phyloP scores from a whole-genome alignment of 1,140 invertebrate species.

The Danaus melanippus region DNA sequence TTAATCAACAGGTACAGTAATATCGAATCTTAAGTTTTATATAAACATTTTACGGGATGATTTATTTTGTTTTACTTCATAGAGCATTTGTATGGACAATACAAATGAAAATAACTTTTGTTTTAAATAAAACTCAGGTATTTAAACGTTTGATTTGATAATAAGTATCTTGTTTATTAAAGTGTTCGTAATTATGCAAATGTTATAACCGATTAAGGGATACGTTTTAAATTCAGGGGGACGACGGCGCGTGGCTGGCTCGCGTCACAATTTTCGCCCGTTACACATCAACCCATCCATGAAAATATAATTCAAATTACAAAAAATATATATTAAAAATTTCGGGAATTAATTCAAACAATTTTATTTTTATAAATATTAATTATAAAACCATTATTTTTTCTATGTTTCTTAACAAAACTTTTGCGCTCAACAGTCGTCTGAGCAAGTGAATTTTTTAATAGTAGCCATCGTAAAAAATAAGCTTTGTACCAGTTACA shows the following conservation, averaged over 20 bases:
- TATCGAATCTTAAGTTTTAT: slow-evolving; percentile 34
- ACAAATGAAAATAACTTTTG: not conserved
- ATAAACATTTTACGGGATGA: slow-evolving; percentile 41
- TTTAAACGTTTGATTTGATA: too few relatives aligned
- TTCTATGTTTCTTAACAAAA: too few relatives aligned
- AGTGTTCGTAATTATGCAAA: not conserved
- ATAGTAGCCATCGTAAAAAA: slow-evolving; percentile 36
- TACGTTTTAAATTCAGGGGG: slow-evolving; percentile 10
- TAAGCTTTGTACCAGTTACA: slow-evolving; percentile 36
- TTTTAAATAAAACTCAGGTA: not conserved
- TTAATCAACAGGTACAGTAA: slow-evolving; percentile 43
- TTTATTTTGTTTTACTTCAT: slow-evolving; percentile 26
- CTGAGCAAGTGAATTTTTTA: too few relatives aligned
- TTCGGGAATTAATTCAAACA: too few relatives aligned
- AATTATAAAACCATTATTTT: too few relatives aligned
- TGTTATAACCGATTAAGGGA: not conserved
- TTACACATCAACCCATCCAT: slow-evolving; percentile 4
- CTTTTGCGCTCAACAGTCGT: too few relatives aligned
- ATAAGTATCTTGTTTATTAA: slow-evolving; percentile 1
- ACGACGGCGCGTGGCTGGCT: slow-evolving; percentile 29
- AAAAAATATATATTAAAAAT: not conserved
- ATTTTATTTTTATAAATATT: too few relatives aligned
- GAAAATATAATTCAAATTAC: slow-evolving; percentile 7
- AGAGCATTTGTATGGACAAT: not conserved
- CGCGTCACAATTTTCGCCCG: slow-evolving; percentile 15